Evolutionary conservation across 1,140 invertebrate species (phyloP).

Genomic region (Sinella curviseta): DNA sequence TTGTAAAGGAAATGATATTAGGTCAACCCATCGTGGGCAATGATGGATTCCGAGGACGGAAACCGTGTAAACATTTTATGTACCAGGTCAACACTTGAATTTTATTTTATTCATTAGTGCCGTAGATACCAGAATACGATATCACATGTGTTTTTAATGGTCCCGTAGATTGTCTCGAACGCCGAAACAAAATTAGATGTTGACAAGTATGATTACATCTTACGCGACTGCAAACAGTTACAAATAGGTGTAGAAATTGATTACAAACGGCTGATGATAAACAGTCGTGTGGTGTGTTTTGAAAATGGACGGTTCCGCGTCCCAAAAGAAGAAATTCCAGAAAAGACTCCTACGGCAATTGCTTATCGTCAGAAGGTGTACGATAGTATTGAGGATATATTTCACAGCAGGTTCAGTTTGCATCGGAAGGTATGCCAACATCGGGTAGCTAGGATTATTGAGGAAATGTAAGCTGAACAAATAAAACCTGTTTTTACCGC

Average conservation of each 20-base stretch:
- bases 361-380: slow-evolving; percentile 42
- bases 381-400: slow-evolving; percentile 39
- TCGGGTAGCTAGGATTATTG: slow-evolving; percentile 55
- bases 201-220: slow-evolving; percentile 72
- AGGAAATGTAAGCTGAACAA: slow-evolving; percentile 59
- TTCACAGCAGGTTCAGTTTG: slow-evolving; percentile 50
- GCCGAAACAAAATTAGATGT: slow-evolving; percentile 70
- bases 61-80: slow-evolving; percentile 53
- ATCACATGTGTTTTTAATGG: neutral
- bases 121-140: neutral
- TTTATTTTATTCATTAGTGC: slow-evolving; percentile 3
- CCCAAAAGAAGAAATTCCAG: no score
- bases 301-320: slow-evolving; percentile 8
- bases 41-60: slow-evolving; percentile 46
- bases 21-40: slow-evolving; percentile 48
- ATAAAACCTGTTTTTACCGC: no score
- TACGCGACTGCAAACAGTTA: slow-evolving; percentile 61
- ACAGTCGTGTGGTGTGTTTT: slow-evolving; percentile 37
- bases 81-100: slow-evolving; percentile 55
- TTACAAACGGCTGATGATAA: slow-evolving; percentile 51
- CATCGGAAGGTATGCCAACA: slow-evolving; percentile 61
- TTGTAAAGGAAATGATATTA: slow-evolving; percentile 58
- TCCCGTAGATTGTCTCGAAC: slow-evolving; percentile 51
- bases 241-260: slow-evolving; percentile 59
- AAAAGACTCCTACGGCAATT: slow-evolving; percentile 27